Evolutionary conservation across 1,140 invertebrate genomes (phyloP), one percentile per base, ranked within the genome.

Genomic region (Lepidurus apus): DNA sequence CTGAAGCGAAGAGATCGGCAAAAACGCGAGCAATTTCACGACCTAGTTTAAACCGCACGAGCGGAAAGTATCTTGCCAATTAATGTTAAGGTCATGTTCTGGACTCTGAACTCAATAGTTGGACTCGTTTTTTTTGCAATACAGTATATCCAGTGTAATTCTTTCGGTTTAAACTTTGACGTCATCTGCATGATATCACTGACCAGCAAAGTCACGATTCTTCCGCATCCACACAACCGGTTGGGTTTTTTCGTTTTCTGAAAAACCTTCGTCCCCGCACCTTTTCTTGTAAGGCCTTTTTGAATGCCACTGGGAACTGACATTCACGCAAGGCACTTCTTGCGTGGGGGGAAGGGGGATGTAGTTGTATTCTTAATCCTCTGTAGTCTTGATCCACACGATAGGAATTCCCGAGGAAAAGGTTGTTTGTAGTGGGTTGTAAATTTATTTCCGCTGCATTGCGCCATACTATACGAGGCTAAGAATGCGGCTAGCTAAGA

Each of bases 381-480:
- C 13, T 13, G 21, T n/a, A 17, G 53, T 13, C 53, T 34, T 34
- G 34, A 65, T n/a, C 17, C 53, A n/a, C 53, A 3, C 34, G 34
- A 65, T 65, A n/a, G 13, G 10, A 65, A 21, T 65, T 65, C 3
- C 53, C 13, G 17, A 7, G 9, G 13, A 65, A 65, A 65, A 65
- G 53, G 7, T 7, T n/a, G n/a, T 65, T 65, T 65, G 1, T n/a
- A 4, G 4, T 65, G 21, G 53, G n/a, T 65, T 9, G 53, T 65
- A 17, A 65, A 65, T 65, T 65, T 65, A 65, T 65, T 65, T 65
- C 53, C 53, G 53, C 53, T 65, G 53, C 53, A 65, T 65, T 65
- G 53, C 53, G 53, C 4, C 21, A 65, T 17, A 17, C n/a, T 21
- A 65, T n/a, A 65, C 53, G 53, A 65, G 17, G 53, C 53, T 65